Evolutionary conservation across 37 sponge, comb jelly and placozoan species (phyloP).

Genomic region (Hormiphora californensis): DNA sequence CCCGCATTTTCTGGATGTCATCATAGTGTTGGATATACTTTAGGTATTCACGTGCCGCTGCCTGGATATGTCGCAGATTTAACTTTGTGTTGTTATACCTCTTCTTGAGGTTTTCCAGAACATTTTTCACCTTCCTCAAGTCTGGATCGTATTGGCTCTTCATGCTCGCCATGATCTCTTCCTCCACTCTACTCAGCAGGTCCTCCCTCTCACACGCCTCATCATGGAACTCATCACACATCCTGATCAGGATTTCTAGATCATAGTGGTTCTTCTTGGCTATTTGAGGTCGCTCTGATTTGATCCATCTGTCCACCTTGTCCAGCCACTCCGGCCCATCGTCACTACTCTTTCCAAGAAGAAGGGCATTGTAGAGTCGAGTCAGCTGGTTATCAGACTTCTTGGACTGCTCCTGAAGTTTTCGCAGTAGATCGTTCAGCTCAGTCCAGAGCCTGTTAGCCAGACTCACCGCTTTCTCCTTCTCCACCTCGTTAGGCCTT

Average conservation of each 20-base stretch:
- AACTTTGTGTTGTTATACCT: neutral
- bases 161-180: neutral
- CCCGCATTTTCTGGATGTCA: neutral
- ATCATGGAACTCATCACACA: neutral
- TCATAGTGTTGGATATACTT: neutral
- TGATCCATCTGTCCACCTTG: neutral
- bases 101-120: neutral
- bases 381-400: neutral
- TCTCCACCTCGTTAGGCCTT: neutral
- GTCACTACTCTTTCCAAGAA: neutral
- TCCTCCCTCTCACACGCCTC: neutral
- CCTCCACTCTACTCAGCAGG: neutral
- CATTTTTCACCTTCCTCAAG: neutral
- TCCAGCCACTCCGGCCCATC: neutral
- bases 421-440: neutral
- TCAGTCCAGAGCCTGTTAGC: neutral
- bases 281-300: neutral
- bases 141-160: neutral
- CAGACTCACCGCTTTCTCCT: neutral
- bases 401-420: neutral
- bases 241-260: neutral
- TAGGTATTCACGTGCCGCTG: neutral
- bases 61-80: neutral
- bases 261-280: neutral
- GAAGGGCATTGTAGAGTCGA: neutral